Evolutionary conservation across 1,140 invertebrate species (phyloP), one percentile per base, ranked within the genome.

Genomic region (Phymastichus coffea): DNA sequence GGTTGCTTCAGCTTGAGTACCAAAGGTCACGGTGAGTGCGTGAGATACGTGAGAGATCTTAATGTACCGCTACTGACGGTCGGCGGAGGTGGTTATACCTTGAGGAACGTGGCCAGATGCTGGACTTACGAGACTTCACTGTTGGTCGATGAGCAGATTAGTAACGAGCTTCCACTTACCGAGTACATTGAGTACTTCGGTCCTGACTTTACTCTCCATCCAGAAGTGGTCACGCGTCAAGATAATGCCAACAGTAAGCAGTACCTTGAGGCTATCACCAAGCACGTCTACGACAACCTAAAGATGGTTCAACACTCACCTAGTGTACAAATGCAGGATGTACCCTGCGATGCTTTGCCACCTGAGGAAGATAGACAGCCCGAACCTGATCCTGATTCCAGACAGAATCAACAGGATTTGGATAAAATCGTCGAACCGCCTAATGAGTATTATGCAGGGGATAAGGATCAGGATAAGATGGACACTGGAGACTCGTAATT

Each of bases 121-220:
- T 99, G 98, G 98, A 97, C 97, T 0, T 97, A 98, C 67, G 98
- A 99, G 80, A 99, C 98, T 0, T 97, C 95, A 0, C 80, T 99
- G 2, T 79, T 98, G 0, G 85, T 96, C 0, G 94, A 97, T 70
- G 91, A 96, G 70, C 86, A 88, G 40, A 95, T 98, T 25, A 90
- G 88, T 33, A 95, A 95, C 71, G 94, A 97, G 71, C 79, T 98
- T 25, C 95, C 95, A 0, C 93, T 94, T 67, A 94, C 89, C 8
- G 94, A 97, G 74, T 98, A 98, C 72, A 84, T 95, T 30, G 94
- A 97, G 70, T 97, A 95, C 71, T 98, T 98, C 75, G 93, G 91
- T 20, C 95, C 95, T 0, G 95, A 98, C 75, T 97, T 97, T 69
- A 92, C 91, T 2, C 76, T 98, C 4, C 93, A 97, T 81, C 93